Base-by-base conservation (phyloP, 2,888 invertebrate species). In the Napeogenes inachia region DNA sequence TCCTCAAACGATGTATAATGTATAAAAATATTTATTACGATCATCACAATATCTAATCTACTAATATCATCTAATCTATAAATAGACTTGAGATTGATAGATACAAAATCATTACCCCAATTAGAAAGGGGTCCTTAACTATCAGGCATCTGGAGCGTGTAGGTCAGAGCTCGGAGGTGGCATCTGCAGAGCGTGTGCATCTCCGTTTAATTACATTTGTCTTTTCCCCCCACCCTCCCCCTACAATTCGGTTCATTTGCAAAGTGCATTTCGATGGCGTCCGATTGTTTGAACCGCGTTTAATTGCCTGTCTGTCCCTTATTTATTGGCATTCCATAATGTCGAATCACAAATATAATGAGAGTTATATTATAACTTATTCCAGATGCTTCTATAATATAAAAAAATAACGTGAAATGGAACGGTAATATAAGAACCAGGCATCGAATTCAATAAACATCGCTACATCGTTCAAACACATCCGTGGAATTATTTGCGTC, bases 201-300 rank as follows among this genome's bases (percentile, higher is more conserved):
- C 78, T 81, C 76, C 78, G 77, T 84, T 88, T 85, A 89, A 88
- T 89, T 84, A 84, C 84, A 87, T 87, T 88, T 80, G 75, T 71
- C 68, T 56, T 66, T 63, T 58, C 65, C 64, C 70, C 68, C 57
- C 73, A 72, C 66, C 64, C 59, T 64, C 64, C 70, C 68, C 73
- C 67, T 63, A 70, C 79, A 75, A 77, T 84, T 82, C 80, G 82
- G 84, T 87, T 89, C 88, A 89, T 89, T 89, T 89, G 87, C 87
- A 86, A 88, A 89, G 89, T 90, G 89, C 89, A 89, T 87, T 89
- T 89, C 87, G 82, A 89, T 89, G 87, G 86, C 78, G 78, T 77
- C 74, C 84, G 77, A 87, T 86, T 84, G 85, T 85, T 78, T 80
- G 81, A 81, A 83, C 84, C 74, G 78, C 73, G 78, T 80, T 87